Evolutionary conservation across 2,888 invertebrate genomes (phyloP).

Genomic region (Ectobius pallidus): DNA sequence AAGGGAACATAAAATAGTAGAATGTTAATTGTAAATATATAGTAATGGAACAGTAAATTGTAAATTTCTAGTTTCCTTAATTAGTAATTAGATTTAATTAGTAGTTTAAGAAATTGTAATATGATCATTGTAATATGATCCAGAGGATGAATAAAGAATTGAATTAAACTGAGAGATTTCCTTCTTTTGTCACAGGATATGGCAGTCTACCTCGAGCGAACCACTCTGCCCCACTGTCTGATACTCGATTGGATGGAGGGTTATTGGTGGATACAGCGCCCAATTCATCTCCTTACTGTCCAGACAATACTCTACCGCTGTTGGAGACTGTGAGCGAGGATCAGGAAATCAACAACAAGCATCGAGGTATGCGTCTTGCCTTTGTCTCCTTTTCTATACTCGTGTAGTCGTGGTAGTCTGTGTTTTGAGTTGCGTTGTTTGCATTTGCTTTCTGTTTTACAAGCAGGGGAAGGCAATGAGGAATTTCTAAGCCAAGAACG

Average conservation of each 20-base stretch:
- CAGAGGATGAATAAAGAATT: no score
- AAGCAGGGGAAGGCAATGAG: constrained; percentile 9
- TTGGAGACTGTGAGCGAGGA: constrained; percentile 76
- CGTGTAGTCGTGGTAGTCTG: not conserved
- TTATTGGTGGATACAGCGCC: constrained; percentile 63
- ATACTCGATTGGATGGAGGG: constrained; percentile 49
- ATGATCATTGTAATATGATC: no score
- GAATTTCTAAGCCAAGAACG: constrained; percentile 27
- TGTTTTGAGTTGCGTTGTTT: constrained; percentile 12
- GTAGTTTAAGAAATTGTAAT: no score
- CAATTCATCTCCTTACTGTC: constrained; percentile 60
- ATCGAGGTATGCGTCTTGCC: constrained; percentile 30
- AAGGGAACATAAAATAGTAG: no score
- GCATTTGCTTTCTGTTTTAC: constrained; percentile 4
- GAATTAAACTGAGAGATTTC: no score
- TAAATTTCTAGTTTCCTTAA: no score
- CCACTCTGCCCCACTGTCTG: constrained; percentile 69
- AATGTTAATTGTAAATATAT: no score
- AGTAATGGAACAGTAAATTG: no score
- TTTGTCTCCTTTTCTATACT: not conserved
- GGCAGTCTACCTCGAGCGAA: constrained; percentile 85
- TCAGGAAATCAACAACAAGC: constrained; percentile 57
- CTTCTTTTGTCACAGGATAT: constrained; percentile 71
- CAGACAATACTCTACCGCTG: constrained; percentile 63
- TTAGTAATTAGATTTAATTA: no score